Evolutionary conservation across 2,888 invertebrate genomes (phyloP), one percentile per base, ranked within the genome.

Genomic region (Ommatoiulus sabulosus): DNA sequence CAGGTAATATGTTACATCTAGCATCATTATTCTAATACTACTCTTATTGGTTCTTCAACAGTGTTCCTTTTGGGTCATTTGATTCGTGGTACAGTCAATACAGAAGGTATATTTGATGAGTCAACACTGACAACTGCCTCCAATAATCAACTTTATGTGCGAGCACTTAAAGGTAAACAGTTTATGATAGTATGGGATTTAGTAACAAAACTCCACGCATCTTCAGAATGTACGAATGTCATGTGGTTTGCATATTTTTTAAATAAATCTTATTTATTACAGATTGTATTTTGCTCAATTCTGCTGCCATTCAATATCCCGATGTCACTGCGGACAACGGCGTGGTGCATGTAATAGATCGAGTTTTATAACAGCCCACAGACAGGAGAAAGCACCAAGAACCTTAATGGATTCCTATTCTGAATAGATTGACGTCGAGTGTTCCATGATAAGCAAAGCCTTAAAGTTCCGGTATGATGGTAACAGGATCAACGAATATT

Each of bases 231-330:
- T 24, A n/a, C 20, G 4, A 35, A 84, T 84, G 7, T 0, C 5
- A 84, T 84, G 12, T 24, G 20, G 84, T 4, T 52, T 52, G 15
- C 52, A 52, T n/a, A n/a, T n/a, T 3, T n/a, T 3, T 57, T 4
- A 35, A 35, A 35, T 35, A 35, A 35, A 35, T 35, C 35, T 52
- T 57, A 86, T 86, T 44, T 86, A 52, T 86, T 86, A 10, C 72
- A 88, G 88, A 88, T 86, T 88, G 88, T 88, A 88, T 88, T 63
- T 86, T 88, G 52, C 86, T 88, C 20, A 88, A 88, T 85, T 52
- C 86, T 3, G 88, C 88, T 44, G 88, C 88, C 44, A 86, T 88
- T 86, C 88, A 88, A 63, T 88, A 88, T 86, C 88, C 88, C 17
- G 88, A 88, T 20, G 88, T 88, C 24, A 88, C 88, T 7, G 88